These are phyloP conservation scores for Nyctibius bracteatus DNA, from an alignment of 2,113 vertebrate species.

Conservation along the genomic window DNA sequence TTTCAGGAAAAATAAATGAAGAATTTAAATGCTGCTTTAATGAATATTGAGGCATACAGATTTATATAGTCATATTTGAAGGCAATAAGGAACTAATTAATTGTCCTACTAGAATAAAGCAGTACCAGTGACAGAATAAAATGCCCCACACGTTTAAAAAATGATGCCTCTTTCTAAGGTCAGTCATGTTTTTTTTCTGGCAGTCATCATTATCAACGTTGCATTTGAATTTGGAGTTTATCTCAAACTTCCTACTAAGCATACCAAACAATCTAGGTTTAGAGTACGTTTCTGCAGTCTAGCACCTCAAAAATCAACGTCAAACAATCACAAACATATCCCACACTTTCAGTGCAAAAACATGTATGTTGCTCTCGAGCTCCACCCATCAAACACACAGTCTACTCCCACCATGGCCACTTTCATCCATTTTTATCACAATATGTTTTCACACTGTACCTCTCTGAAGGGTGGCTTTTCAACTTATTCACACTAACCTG, in stretches of 20 bases:
- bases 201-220: background rate
- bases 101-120: background rate
- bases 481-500: constrained; percentile 79
- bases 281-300: background rate
- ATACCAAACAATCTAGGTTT: background rate
- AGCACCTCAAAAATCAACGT: background rate
- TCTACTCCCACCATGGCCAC: background rate
- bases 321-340: background rate
- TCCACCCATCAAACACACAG: background rate
- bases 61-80: background rate
- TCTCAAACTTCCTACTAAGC: background rate
- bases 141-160: background rate
- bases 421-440: background rate
- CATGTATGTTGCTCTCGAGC: background rate
- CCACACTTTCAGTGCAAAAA: background rate
- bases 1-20: background rate
- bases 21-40: background rate
- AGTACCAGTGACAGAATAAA: background rate
- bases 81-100: background rate
- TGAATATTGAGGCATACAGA: background rate
- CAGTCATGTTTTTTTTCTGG: background rate
- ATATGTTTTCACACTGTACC: background rate
- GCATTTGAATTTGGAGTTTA: background rate
- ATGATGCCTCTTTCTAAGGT: background rate
- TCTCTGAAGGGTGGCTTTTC: background rate